Percentiles rank a stretch among this genome's conserved stretches.
phyloP scores from a whole-genome alignment of 2,888 invertebrate species.

The Bembecia ichneumoniformis region DNA sequence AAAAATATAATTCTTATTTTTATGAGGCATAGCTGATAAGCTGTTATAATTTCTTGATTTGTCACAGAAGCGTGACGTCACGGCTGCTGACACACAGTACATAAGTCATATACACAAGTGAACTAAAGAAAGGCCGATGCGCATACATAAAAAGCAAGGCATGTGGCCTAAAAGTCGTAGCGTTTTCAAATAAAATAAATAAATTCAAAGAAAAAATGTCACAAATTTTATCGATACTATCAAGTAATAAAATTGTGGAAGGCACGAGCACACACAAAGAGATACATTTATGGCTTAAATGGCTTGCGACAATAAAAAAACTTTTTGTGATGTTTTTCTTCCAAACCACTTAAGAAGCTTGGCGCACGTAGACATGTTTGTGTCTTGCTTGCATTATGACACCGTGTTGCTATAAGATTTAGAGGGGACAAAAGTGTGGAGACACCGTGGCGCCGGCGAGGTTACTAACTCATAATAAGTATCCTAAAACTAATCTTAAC shows the following conservation, averaged over 20 bases:
- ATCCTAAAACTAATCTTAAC: too few species aligned
- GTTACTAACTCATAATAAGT: neutral
- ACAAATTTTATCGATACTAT: too few species aligned
- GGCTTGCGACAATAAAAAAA: slow-evolving; percentile 65
- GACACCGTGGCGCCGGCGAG: slow-evolving; percentile 53
- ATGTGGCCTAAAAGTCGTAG: too few species aligned
- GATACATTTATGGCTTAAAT: slow-evolving; percentile 48
- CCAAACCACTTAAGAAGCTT: slow-evolving; percentile 72
- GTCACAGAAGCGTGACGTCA: too few species aligned
- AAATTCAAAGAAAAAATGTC: too few species aligned
- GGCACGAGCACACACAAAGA: slow-evolving; percentile 1
- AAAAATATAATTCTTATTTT: too few species aligned
- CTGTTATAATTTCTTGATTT: too few species aligned
- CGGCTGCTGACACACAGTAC: too few species aligned
- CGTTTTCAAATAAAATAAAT: neutral
- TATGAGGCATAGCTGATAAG: too few species aligned
- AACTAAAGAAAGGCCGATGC: too few species aligned
- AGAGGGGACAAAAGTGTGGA: slow-evolving; percentile 66
- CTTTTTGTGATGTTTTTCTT: slow-evolving; percentile 72
- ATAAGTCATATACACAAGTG: too few species aligned
- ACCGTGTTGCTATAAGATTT: slow-evolving; percentile 68
- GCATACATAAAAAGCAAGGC: too few species aligned
- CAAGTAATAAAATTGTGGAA: slow-evolving; percentile 2
- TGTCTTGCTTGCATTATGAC: slow-evolving; percentile 71
- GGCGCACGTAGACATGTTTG: slow-evolving; percentile 71